These are phyloP conservation scores for Hartigia nigra DNA, from an alignment of 2,888 invertebrate genomes.

Conservation along the genomic window DNA sequence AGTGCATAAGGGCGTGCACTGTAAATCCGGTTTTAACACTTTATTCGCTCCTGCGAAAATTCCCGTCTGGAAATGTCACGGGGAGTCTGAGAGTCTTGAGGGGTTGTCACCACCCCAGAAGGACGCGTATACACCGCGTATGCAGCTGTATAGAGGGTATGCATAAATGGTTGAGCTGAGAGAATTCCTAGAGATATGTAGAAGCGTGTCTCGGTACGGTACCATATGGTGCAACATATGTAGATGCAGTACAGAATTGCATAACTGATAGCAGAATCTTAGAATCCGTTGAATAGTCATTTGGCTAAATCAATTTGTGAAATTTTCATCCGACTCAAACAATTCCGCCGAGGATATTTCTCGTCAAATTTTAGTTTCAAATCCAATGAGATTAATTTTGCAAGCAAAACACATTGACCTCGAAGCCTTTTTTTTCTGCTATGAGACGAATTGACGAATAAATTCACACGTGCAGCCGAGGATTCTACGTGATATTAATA, in stretches of 20 bases:
- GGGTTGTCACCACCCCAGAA: background rate
- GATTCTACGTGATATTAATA: background rate
- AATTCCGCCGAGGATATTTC: no score
- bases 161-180: background rate
- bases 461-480: no score
- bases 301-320: background rate
- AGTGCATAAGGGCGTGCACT: background rate
- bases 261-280: background rate
- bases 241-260: background rate
- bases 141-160: background rate
- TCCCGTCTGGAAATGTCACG: constrained; percentile 36
- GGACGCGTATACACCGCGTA: background rate
- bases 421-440: background rate
- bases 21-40: constrained; percentile 18
- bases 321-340: background rate
- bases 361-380: no score
- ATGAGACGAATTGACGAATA: background rate
- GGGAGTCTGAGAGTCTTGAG: background rate
- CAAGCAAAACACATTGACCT: fast-evolving
- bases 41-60: constrained; percentile 41
- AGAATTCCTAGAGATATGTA: background rate
- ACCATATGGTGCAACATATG: background rate
- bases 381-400: background rate
- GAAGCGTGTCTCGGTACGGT: no score
- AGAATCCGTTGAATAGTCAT: background rate